Conservation (phyloP, 2,113 vertebrate genomes). For the mouse (Mus musculus) region GRCm39 chr3:28376501-28377000, state of each 20-base stretch:
- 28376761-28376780: not conserved
- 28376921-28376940: not conserved
- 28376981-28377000: accelerated
- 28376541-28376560: not conserved
- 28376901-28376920: not conserved
- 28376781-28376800: not conserved
- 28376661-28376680: not conserved
- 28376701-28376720: not conserved
- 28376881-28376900: not conserved
- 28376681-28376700: not conserved
- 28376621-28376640: not conserved
- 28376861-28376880: not conserved
- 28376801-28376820: not conserved
- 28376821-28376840: not conserved
- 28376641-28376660: not conserved
- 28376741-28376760: not conserved
- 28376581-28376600: not conserved
- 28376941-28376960: accelerated
- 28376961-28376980: accelerated
- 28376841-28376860: not conserved
- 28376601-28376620: not conserved
- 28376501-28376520: not conserved
- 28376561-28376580: not conserved
- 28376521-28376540: not conserved
- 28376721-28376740: not conserved